Evolutionary conservation across 2,113 vertebrate species (phyloP), one percentile per base, ranked within the genome.

Genomic region (Seriola rivoliana): DNA sequence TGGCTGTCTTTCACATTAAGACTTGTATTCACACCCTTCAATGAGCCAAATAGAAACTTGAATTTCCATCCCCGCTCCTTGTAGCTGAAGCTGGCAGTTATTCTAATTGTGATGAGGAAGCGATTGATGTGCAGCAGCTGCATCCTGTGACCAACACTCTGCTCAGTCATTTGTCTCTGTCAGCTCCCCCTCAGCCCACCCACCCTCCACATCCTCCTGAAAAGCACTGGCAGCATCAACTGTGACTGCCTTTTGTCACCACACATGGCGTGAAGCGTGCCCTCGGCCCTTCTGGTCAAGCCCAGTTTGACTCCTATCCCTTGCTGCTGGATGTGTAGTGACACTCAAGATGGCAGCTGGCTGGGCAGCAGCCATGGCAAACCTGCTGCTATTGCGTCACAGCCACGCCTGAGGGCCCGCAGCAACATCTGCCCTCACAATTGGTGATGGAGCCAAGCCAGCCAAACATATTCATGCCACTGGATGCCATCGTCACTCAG

Each of bases 381-480:
- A 80, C 78, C 87, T 81, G 82, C 89, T 82, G 84, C 88, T 50
- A 38, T 82, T 59, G 70, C 88, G 68, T 88, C 82, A 55, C 19
- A 29, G 69, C 77, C 70, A 78, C 11, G 90, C 94, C 92, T 60
- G 75, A 75, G 81, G 92, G 88, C 86, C 87, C 17, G 54, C 69
- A 23, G 89, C 80, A 93, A 94, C 94, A 95, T 95, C 95, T 95
- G 94, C 92, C 93, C 89, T 86, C 89, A 95, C 94, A 94, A 95
- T 94, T 73, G 82, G 71, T 29, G 38, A 82, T 91, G 91, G 90
- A 94, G 84, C 86, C 3, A n/a, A 78, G 92, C 91, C 94, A 94
- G 90, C 74, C 80, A n/a, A 82, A 89, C 80, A 65, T 85, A 88
- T 93, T 92, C 90, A 91, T 85, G 84, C 76, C 84, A 89, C 81